phyloP scores from a whole-genome alignment of 2,888 invertebrate species.

The Cosmia trapezina region DNA sequence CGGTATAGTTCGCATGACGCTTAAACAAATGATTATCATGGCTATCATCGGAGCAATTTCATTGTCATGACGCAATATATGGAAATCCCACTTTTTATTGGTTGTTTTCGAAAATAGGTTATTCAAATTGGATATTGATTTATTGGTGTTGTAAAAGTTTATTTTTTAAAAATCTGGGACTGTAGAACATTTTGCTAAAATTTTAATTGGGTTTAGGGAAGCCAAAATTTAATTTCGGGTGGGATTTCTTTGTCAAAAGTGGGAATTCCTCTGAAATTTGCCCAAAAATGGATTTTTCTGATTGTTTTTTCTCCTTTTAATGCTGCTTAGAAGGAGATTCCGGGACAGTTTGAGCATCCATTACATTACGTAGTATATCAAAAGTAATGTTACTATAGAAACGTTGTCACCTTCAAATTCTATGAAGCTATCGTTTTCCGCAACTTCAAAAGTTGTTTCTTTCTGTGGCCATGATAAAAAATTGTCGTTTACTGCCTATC shows the following conservation, averaged over 20 bases:
- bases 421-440: slow-evolving; percentile 80
- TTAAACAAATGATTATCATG: slow-evolving; percentile 85
- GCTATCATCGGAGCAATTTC: slow-evolving; percentile 88
- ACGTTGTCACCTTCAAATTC: slow-evolving; percentile 85
- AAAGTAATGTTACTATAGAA: slow-evolving; percentile 79
- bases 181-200: background rate
- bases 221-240: slow-evolving; percentile 4
- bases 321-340: slow-evolving; percentile 89
- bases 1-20: slow-evolving; percentile 85
- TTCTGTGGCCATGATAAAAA: slow-evolving; percentile 87
- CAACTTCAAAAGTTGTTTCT: slow-evolving; percentile 72
- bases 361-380: slow-evolving; percentile 81
- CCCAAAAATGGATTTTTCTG: slow-evolving; percentile 66
- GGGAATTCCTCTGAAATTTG: slow-evolving; percentile 70
- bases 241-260: slow-evolving; percentile 60
- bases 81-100: slow-evolving; percentile 81
- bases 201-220: slow-evolving; percentile 1
- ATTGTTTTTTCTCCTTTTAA: slow-evolving; percentile 82
- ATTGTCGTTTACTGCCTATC: slow-evolving; percentile 83
- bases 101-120: slow-evolving; percentile 33
- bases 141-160: slow-evolving; percentile 9
- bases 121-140: background rate
- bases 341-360: slow-evolving; percentile 85
- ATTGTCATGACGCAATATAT: slow-evolving; percentile 89
- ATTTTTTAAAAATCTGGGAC: slow-evolving; percentile 17